A percentile compares a stretch with the other conserved stretches of the same genome.
These are phyloP conservation scores for Ophion ventricosus DNA, from an alignment of 2,888 invertebrate genomes.

Conservation along the genomic window DNA sequence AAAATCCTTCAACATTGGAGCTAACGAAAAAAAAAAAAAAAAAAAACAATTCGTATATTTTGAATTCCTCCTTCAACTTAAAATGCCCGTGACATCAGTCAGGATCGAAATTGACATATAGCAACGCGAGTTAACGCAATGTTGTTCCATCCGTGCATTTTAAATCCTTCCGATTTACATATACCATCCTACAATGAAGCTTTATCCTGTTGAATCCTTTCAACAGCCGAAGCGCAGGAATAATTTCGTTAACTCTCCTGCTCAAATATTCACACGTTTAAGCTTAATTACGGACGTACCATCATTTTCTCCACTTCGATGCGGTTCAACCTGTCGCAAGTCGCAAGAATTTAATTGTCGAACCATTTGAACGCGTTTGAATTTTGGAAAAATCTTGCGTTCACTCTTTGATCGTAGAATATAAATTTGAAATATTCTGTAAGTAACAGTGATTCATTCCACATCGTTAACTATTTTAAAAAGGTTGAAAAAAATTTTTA, in stretches of 20 bases:
- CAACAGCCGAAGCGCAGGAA: background rate
- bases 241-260: background rate
- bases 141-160: constrained; percentile 19
- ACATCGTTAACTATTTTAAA: too few relatives aligned
- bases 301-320: background rate
- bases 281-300: background rate
- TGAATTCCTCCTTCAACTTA: background rate
- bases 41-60: background rate
- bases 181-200: constrained; percentile 34
- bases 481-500: too few relatives aligned
- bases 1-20: background rate
- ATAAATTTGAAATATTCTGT: too few relatives aligned
- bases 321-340: too few relatives aligned
- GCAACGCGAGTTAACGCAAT: background rate
- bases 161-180: constrained; percentile 36
- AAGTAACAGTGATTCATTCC: too few relatives aligned
- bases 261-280: constrained; percentile 9
- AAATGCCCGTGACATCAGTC: background rate
- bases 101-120: background rate
- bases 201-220: constrained; percentile 1
- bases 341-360: too few relatives aligned
- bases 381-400: too few relatives aligned
- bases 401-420: too few relatives aligned
- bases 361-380: too few relatives aligned
- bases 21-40: background rate